These are phyloP conservation scores for Tridacna crocea DNA, from an alignment of 2,888 invertebrate species.

Conservation along the genomic window DNA sequence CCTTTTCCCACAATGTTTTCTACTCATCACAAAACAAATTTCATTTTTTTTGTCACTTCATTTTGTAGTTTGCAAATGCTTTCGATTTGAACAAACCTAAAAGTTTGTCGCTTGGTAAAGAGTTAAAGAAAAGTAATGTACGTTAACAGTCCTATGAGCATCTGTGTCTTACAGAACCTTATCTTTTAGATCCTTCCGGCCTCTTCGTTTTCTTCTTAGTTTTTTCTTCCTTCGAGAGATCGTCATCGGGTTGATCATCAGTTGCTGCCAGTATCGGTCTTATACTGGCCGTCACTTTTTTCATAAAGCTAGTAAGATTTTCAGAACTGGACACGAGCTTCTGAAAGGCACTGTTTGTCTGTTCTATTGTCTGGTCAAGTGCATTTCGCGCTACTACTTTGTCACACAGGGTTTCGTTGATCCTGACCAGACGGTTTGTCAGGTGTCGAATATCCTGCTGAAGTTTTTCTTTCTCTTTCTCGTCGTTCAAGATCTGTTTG, in stretches of 20 bases:
- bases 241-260: conserved; percentile 16
- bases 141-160: too few species aligned
- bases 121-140: too few species aligned
- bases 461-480: conserved; percentile 50
- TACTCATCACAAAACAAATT: too few species aligned
- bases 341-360: conserved; percentile 50
- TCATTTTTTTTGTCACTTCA: too few species aligned
- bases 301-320: conserved; percentile 52
- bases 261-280: conserved; percentile 35
- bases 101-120: too few species aligned
- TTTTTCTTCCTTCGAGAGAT: conserved; percentile 3
- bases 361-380: conserved; percentile 46
- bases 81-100: too few species aligned
- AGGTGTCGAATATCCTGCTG: conserved; percentile 53
- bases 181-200: conserved; percentile 38
- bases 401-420: conserved; percentile 55
- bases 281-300: conserved; percentile 49
- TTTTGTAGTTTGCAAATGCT: too few species aligned
- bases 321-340: conserved; percentile 52
- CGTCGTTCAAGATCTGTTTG: conserved; percentile 51
- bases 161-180: background rate
- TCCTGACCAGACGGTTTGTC: conserved; percentile 44
- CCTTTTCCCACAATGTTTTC: too few species aligned
- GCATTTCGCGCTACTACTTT: conserved; percentile 52
- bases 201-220: conserved; percentile 47